Percentiles rank a stretch among this genome's conserved stretches.
Conservation (phyloP, 2,113 vertebrate genomes). For the Dipodomys ordii region DNA sequence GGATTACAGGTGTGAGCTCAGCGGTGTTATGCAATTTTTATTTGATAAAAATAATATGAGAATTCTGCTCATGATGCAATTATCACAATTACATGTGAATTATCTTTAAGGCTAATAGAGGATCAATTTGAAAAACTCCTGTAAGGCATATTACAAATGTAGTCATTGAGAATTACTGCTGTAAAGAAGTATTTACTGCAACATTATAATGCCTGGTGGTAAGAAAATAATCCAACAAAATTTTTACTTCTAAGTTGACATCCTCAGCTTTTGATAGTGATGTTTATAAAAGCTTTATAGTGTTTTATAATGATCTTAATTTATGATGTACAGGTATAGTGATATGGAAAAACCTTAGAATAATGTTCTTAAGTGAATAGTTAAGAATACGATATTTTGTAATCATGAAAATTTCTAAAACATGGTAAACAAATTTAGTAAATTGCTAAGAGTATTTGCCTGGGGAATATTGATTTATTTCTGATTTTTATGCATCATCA, state of each 20-base stretch:
- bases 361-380: not conserved
- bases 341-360: not conserved
- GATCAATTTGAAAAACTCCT: not conserved
- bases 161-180: not conserved
- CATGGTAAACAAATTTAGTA: conserved; percentile 27
- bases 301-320: not conserved
- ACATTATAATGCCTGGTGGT: not conserved
- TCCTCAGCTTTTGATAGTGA: not conserved
- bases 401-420: conserved; percentile 38
- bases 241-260: not conserved
- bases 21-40: not conserved
- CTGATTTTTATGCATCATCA: conserved; percentile 6
- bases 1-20: no score
- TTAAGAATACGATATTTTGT: conserved; percentile 14
- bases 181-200: not conserved
- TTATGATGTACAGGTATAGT: not conserved
- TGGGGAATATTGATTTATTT: conserved; percentile 32
- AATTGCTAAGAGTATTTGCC: conserved; percentile 43
- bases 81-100: not conserved
- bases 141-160: not conserved
- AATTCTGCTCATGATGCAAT: not conserved
- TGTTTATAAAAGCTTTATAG: not conserved
- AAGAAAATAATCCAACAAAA: not conserved
- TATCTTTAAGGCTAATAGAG: not conserved
- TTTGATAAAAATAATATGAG: not conserved